These are phyloP conservation scores for Pelobates cultripes DNA, from an alignment of 2,797 vertebrate genomes.

Conservation along the genomic window DNA sequence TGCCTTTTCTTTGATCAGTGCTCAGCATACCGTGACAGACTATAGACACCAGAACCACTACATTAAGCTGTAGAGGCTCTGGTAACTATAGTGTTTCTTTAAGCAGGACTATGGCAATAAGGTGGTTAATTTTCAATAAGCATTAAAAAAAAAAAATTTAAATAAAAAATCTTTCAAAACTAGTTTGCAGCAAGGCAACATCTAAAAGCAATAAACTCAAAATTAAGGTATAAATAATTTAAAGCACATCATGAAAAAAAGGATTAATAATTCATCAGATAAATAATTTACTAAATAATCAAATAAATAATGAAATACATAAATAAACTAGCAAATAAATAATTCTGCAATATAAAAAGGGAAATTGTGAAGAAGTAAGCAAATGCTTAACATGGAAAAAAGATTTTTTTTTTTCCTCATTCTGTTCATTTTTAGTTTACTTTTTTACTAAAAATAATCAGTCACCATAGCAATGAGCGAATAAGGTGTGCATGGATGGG, in stretches of 20 bases:
- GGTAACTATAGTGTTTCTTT: too few species aligned
- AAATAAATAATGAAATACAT: slow-evolving; percentile 98
- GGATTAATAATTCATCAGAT: slow-evolving; percentile 99
- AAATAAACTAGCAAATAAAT: slow-evolving; percentile 98
- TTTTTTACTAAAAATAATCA: slow-evolving; percentile 17
- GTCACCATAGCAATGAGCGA: neutral
- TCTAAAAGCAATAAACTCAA: slow-evolving; percentile 99
- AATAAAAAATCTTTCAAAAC: slow-evolving; percentile 75
- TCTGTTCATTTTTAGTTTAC: slow-evolving; percentile 13
- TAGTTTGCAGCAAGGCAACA: slow-evolving; percentile 90
- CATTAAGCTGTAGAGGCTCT: too few species aligned
- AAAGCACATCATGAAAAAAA: slow-evolving; percentile 91
- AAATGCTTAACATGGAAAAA: slow-evolving; percentile 68
- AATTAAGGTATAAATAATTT: slow-evolving; percentile 99
- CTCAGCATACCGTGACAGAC: too few species aligned
- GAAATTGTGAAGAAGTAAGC: slow-evolving; percentile 82
- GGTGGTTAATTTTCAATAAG: slow-evolving; percentile 90
- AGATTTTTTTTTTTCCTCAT: slow-evolving; percentile 34
- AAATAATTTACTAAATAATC: slow-evolving; percentile 99
- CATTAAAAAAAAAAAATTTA: slow-evolving; percentile 70
- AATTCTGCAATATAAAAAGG: slow-evolving; percentile 85
- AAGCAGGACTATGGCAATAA: slow-evolving; percentile 4
- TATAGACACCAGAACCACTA: too few species aligned
- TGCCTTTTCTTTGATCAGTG: neutral
- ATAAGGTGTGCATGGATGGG: neutral